These are phyloP conservation scores for Hyposoter dolosus DNA, from an alignment of 2,888 invertebrate genomes.

Conservation along the genomic window DNA sequence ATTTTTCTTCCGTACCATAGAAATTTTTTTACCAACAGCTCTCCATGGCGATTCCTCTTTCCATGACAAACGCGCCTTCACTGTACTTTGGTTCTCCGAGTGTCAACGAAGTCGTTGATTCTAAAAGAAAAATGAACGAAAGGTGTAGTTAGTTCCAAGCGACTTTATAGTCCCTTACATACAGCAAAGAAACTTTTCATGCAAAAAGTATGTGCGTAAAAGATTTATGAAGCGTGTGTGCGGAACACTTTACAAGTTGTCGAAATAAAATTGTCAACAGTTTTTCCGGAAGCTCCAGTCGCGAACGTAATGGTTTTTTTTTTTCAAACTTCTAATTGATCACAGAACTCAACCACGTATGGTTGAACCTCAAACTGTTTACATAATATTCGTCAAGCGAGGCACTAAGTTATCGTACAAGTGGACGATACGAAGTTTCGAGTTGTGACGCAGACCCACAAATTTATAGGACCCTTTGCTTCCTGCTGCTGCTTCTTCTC, in stretches of 20 bases:
- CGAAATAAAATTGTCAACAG: not conserved
- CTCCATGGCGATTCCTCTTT: not conserved
- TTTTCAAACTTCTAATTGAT: not conserved
- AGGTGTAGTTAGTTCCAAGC: not conserved
- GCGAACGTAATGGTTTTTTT: not conserved
- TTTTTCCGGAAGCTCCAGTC: not conserved
- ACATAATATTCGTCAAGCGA: conserved; percentile 37
- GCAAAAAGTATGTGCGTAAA: not conserved
- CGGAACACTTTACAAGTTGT: not conserved
- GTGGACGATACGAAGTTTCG: conserved; percentile 55
- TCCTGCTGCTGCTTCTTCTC: conserved; percentile 47
- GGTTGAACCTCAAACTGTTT: conserved; percentile 44
- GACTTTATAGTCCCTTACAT: not conserved
- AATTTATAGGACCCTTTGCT: conserved; percentile 61
- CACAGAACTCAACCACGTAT: conserved; percentile 17
- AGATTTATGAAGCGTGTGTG: not conserved
- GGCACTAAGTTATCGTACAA: conserved; percentile 26
- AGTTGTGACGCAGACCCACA: conserved; percentile 54
- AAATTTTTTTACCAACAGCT: not conserved
- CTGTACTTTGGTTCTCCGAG: not conserved
- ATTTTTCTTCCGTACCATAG: not conserved
- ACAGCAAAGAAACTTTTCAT: not conserved
- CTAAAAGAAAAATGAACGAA: not conserved
- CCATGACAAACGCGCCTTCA: not conserved
- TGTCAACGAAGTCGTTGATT: not conserved